Evolutionary conservation across 1,140 invertebrate species (phyloP), one percentile per base, ranked within the genome.

Genomic region (Magallana ariakensis): DNA sequence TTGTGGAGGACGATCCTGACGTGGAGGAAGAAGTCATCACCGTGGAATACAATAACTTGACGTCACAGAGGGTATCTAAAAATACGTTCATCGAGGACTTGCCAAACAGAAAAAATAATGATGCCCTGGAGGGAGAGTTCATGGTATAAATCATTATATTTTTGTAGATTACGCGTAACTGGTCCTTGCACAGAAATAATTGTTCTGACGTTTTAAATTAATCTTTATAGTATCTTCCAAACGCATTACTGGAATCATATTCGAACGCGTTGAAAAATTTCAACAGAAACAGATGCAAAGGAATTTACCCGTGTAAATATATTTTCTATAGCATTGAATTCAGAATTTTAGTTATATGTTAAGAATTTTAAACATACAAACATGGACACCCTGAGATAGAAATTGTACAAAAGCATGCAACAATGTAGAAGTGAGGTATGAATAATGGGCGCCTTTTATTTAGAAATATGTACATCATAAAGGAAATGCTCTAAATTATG

Each of bases 271-370:
- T 70, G 16, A 70, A 70, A 10, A 10, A 2, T 70, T 70, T 10
- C 19, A 70, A 26, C 62, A 70, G 62, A 19, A 70, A 70, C 9
- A 7, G 62, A 70, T 70, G 22, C 62, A 70, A 70, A 70, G 62
- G 62, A 22, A 70, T 70, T 10, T 70, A 70, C 26, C 62, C 62
- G 3, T 70, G 62, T 70, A 10, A 70, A 22, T 33, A 7, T 0
- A 33, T 1, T n/a, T 26, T 22, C 7, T 70, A 9, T 0, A 19
- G 9, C 7, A 7, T 33, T 22, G 11, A 10, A 10, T 9, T 33
- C 2, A 33, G 0, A 0, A 33, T 33, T 33, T 0, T 33, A 3
- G 33, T 4, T 33, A 33, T 33, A 33, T 33, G 5, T 33, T 0
- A 33, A 33, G 33, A 33, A 33, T 33, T 33, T 3, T 4, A 33